Evolutionary conservation across 2,797 vertebrate genomes (phyloP), one percentile per base, ranked within the genome.

Genomic region (Yasuhikotakia modesta): DNA sequence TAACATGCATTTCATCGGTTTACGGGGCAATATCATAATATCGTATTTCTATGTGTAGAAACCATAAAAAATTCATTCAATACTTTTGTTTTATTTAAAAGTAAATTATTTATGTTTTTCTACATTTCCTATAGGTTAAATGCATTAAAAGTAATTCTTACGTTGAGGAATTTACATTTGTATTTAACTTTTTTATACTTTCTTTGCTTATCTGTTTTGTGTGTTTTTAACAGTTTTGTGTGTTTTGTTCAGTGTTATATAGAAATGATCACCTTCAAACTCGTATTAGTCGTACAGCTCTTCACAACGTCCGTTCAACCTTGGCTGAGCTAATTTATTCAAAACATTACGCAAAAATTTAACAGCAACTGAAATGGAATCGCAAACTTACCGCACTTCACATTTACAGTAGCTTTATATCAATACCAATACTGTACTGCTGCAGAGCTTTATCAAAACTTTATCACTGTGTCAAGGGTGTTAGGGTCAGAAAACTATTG

Each of bases 161-260:
- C 2, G 3, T 35, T 8, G 73, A 67, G 43, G 66, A 67, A 17
- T 65, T 45, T 11, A 11, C 14, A 74, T 82, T 72, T 77, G 8
- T 55, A 73, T 61, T 60, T 50, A 39, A 39, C 5, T 11, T 50
- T 78, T 83, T 60, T 70, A 35, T 65, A 50, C 1, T 1, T 60
- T 75, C 39, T 45, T 13, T 53, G 39, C 30, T 63, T 39, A 21
- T 70, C 19, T 32, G 19, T 55, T 48, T 35, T 53, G 4, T 57
- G 69, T 67, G 35, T 84, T 50, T 74, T 82, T 19, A 80, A 68
- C 27, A 48, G 50, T 67, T n/a, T n/a, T n/a, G n/a, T n/a, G n/a
- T n/a, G n/a, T n/a, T n/a, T n/a, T n/a, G 24, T 45, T 52, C 30
- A 35, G 27, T 16, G 24, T 48, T 70, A 32, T 61, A 16, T 45